phyloP scores from a whole-genome alignment of 2,113 vertebrate genomes.

The Ictalurus punctatus region DNA sequence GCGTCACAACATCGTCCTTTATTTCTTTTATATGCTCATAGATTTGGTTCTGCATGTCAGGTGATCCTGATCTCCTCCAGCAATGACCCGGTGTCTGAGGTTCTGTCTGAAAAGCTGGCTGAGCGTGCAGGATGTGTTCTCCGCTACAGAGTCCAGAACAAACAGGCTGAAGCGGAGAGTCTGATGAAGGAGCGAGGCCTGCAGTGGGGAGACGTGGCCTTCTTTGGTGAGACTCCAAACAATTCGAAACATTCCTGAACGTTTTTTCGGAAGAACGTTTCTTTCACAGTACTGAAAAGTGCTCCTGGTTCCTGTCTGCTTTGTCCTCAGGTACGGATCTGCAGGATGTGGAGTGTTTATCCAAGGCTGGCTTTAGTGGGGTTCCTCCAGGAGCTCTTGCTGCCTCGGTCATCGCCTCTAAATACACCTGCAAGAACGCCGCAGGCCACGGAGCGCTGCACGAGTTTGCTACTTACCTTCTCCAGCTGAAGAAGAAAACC shows the following conservation, averaged over 20 bases:
- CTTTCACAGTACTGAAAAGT: not conserved
- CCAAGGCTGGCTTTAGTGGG: slow-evolving; percentile 77
- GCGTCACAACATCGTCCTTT: too few relatives aligned
- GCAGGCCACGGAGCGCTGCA: slow-evolving; percentile 80
- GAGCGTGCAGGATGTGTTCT: slow-evolving; percentile 74
- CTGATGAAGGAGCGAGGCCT: slow-evolving; percentile 73
- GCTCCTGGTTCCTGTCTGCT: not conserved
- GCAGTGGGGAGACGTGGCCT: slow-evolving; percentile 86
- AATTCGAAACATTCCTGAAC: not conserved
- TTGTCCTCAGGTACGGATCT: slow-evolving; percentile 76
- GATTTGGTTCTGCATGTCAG: slow-evolving; percentile 59
- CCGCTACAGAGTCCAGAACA: slow-evolving; percentile 65
- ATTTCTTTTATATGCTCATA: not conserved
- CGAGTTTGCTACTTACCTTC: slow-evolving; percentile 87
- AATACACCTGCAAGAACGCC: slow-evolving; percentile 75
- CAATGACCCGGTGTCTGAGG: slow-evolving; percentile 66
- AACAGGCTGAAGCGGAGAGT: slow-evolving; percentile 65
- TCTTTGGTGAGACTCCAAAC: slow-evolving; percentile 75
- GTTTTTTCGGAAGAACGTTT: not conserved
- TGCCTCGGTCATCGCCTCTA: slow-evolving; percentile 74
- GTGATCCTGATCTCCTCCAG: slow-evolving; percentile 79
- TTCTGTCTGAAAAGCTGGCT: slow-evolving; percentile 66
- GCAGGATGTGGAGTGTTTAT: slow-evolving; percentile 81
- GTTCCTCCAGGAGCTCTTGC: slow-evolving; percentile 77
- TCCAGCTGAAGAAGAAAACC: slow-evolving; percentile 76